Percentiles rank a stretch among this genome's conserved stretches.
These are phyloP conservation scores for Anneissia japonica DNA, from an alignment of 35 echinoderm and acorn worm genomes.

Conservation along the genomic window DNA sequence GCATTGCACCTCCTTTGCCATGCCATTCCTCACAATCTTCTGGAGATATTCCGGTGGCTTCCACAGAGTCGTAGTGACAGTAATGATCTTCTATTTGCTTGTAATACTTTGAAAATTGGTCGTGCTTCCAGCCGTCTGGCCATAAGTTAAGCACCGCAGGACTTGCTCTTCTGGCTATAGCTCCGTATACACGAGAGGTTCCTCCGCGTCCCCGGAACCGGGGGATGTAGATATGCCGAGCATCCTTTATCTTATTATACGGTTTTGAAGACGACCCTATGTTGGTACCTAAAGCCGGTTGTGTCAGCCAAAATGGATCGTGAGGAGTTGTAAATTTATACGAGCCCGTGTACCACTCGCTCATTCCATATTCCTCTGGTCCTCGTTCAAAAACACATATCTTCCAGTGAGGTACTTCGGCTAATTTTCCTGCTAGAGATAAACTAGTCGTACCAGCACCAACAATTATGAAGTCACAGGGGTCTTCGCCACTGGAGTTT, in stretches of 20 bases:
- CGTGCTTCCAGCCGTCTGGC: conserved; percentile 26
- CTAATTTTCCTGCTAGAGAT: neutral
- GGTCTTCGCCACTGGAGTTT: neutral
- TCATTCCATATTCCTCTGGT: neutral
- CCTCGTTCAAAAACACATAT: neutral
- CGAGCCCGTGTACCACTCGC: neutral
- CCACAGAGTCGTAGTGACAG: conserved; percentile 14
- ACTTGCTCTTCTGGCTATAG: conserved; percentile 24
- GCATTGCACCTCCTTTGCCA: conserved; percentile 17
- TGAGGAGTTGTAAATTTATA: conserved; percentile 20
- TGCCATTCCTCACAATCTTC: conserved; percentile 17
- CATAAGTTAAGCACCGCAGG: conserved; percentile 12
- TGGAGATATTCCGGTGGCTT: neutral
- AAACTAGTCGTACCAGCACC: neutral
- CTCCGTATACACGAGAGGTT: conserved; percentile 20
- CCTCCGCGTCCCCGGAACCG: conserved; percentile 13
- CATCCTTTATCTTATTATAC: conserved; percentile 19
- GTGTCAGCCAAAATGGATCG: conserved; percentile 31
- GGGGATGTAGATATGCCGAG: conserved; percentile 8
- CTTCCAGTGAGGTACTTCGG: conserved; percentile 3
- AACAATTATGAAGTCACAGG: conserved; percentile 10
- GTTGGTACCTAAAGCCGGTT: conserved; percentile 2
- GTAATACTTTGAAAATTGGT: conserved; percentile 9
- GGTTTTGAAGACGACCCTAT: neutral
- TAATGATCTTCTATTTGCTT: conserved; percentile 25